Evolutionary conservation across 2,888 invertebrate species (phyloP), one percentile per base, ranked within the genome.

Genomic region (Neocrepidodera transversa): DNA sequence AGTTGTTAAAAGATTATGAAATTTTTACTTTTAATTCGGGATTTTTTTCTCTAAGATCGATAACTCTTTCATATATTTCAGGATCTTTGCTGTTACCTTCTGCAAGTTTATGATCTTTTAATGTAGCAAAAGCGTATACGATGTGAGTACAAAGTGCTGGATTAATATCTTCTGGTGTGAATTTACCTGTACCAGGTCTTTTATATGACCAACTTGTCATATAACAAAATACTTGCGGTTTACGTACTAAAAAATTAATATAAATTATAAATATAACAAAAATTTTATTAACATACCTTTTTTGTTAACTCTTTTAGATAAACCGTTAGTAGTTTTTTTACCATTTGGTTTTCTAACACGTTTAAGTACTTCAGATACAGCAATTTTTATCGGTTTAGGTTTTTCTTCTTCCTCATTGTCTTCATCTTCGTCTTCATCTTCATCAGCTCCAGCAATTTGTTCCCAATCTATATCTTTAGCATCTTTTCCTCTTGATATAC

Each of bases 201-300:
- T 96, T 96, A 62, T 92, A 88, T 0, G 97, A 94, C 97, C 97
- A 98, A 71, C 93, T 97, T 1, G 97, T 97, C 78, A 96, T 85
- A 79, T 97, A 97, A 80, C 98, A 98, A 72, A 97, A 90, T 2
- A 95, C 89, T 81, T 93, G 92, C 0, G 93, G 90, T 47, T 90
- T 89, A 36, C 93, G 89, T 67, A 86, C 94, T 94, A 79, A 1
- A 77, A 76, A 70, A 11, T n/a, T n/a, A 36, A 43, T 26, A 26
- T 14, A 43, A n/a, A 2, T 17, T 43, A 20, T 56, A 81, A 28
- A 8, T 26, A 18, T 11, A 32, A 32, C 5, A 10, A 2, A 28
- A 6, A 23, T 23, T 6, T 30, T 30, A 30, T 10, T 30, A 30
- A 30, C 30, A 6, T 79, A 90, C 90, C 84, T 71, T 87, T 87